Evolutionary conservation across 2,888 invertebrate species (phyloP).

Genomic region (Pristionchus mayeri): DNA sequence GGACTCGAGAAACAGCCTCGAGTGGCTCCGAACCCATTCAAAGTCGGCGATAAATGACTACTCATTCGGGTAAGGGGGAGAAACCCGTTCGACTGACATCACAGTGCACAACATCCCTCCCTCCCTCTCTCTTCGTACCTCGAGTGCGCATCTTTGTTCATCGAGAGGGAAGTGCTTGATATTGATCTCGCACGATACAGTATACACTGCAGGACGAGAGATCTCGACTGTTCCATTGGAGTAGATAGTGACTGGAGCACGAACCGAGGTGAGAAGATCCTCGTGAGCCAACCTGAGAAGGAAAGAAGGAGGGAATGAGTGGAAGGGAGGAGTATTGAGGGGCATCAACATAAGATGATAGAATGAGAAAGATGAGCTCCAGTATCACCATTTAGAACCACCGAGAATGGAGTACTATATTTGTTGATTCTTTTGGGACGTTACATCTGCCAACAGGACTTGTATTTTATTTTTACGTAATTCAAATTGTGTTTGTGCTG

Average conservation of each 20-base stretch:
- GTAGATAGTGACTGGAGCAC: conserved; percentile 67
- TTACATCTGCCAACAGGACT: no score
- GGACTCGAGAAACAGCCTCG: not conserved
- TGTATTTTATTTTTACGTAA: not conserved
- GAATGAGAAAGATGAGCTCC: no score
- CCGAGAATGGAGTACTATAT: no score
- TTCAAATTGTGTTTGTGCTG: not conserved
- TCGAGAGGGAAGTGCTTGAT: conserved; percentile 55
- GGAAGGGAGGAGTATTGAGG: no score
- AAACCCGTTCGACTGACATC: no score
- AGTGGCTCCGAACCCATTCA: conserved; percentile 4
- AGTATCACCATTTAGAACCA: no score
- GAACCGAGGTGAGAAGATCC: conserved; percentile 69
- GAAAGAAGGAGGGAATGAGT: no score
- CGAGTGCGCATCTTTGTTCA: conserved; percentile 71
- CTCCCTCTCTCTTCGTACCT: no score
- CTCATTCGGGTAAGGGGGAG: no score
- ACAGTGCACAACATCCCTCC: no score
- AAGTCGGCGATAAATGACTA: not conserved
- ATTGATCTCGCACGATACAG: conserved; percentile 65
- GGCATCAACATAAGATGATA: no score
- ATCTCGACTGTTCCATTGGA: conserved; percentile 71
- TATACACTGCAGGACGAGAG: conserved; percentile 72
- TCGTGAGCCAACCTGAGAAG: conserved; percentile 74
- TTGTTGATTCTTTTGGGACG: no score